Evolutionary conservation across 2,888 invertebrate species (phyloP), one percentile per base, ranked within the genome.

Genomic region (Macroteleia sp.): DNA sequence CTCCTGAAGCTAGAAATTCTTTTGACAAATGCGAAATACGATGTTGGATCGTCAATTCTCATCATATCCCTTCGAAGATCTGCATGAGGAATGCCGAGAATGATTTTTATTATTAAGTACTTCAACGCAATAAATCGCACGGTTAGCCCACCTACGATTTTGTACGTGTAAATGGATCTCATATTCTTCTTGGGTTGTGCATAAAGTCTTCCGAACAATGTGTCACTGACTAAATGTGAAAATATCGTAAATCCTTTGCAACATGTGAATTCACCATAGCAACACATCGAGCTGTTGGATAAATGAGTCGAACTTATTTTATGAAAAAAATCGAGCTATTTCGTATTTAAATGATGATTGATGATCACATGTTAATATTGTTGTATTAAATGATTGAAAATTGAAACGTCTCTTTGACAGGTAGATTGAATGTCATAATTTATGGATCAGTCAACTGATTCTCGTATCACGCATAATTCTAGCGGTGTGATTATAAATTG

Each of bases 321-420:
- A 25, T 4, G 16, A 19, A 52, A 52, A 61, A 41, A 54, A 32
- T 19, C 4, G 19, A 32, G 20, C 9, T 28, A 30, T 54, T 59
- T 52, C 17, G 36, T 12, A 54, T 67, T 54, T 50, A 75, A 61
- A 75, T 61, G 59, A 67, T 67, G 75, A 67, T 75, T 67, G 41
- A 75, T 75, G 67, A 54, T 48, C 41, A 61, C 28, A 41, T 67
- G 48, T 75, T 56, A 67, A 67, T 67, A 52, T 61, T 44, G 57
- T 59, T 52, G 66, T 54, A 61, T 52, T 25, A 22, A 54, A 61
- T 67, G 57, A 64, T 66, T 66, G 64, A 66, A 64, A 50, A 73
- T 73, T 74, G 61, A 67, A 59, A 74, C 54, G 50, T 74, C 66
- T 67, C 61, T 59, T 74, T 74, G 74, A 67, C 59, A 66, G 66